Evolutionary conservation across 2,888 invertebrate genomes (phyloP).

Genomic region (Patella pellucida): DNA sequence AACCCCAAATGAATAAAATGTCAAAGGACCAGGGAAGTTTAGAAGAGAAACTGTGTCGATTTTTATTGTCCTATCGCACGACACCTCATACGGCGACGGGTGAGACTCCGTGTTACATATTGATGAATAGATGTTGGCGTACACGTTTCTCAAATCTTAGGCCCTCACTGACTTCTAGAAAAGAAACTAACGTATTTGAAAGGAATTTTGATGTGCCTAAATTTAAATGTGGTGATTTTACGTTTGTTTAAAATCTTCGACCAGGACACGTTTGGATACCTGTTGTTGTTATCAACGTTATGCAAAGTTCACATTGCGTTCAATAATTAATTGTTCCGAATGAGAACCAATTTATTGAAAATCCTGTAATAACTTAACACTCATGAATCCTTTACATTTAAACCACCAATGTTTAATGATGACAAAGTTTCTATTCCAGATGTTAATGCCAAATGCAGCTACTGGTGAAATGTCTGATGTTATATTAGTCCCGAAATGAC

Average conservation of each 20-base stretch:
- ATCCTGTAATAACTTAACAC: too few species aligned
- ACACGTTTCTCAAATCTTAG: background rate
- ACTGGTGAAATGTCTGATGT: background rate
- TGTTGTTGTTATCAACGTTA: background rate
- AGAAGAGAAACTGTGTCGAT: too few species aligned
- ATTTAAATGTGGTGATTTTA: background rate
- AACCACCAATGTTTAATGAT: too few species aligned
- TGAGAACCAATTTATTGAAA: too few species aligned
- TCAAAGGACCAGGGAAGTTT: too few species aligned
- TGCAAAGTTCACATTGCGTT: background rate
- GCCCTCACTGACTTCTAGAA: background rate
- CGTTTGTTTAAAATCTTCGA: background rate
- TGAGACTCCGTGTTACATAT: background rate
- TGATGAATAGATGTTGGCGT: background rate
- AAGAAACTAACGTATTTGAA: background rate
- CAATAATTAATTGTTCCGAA: background rate
- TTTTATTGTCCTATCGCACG: background rate
- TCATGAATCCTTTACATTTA: too few species aligned
- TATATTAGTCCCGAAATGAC: too few species aligned
- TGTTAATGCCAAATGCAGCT: too few species aligned
- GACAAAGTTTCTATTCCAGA: too few species aligned
- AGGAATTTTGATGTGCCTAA: background rate
- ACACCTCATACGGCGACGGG: background rate
- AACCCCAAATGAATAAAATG: too few species aligned
- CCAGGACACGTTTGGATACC: background rate